Evolutionary conservation across 2,113 vertebrate species (phyloP).

Genomic region (Gobio gobio): DNA sequence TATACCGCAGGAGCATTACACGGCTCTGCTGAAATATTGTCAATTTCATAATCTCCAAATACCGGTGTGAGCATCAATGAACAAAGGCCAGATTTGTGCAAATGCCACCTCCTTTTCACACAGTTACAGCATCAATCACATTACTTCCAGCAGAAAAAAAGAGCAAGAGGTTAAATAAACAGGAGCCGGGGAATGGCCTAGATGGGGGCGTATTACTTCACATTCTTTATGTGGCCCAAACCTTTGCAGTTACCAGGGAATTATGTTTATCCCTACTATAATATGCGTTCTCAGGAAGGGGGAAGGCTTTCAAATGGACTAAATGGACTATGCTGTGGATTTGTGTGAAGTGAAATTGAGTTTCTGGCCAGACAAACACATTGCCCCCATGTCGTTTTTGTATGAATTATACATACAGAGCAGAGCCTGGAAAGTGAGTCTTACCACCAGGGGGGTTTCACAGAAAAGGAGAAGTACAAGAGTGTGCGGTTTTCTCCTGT

Average conservation of each 20-base stretch:
- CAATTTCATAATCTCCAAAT: conserved; percentile 62
- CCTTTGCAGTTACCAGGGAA: conserved; percentile 68
- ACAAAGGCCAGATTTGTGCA: conserved; percentile 80
- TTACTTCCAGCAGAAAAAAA: conserved; percentile 73
- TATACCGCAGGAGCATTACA: conserved; percentile 39
- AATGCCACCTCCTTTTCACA: conserved; percentile 75
- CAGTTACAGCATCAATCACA: conserved; percentile 75
- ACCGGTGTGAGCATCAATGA: conserved; percentile 71
- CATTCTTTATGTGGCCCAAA: conserved; percentile 63
- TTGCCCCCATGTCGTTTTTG: conserved; percentile 56
- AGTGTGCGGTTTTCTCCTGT: conserved; percentile 29
- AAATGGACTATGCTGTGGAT: conserved; percentile 66
- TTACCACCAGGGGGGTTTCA: conserved; percentile 38
- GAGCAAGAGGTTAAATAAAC: conserved; percentile 75
- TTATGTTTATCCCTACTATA: conserved; percentile 75
- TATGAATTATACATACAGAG: conserved; percentile 57
- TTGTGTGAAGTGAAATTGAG: conserved; percentile 65
- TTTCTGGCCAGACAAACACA: conserved; percentile 54
- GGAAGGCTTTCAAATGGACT: conserved; percentile 68
- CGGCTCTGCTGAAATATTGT: conserved; percentile 50
- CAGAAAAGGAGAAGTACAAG: conserved; percentile 34
- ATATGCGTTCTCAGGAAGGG: conserved; percentile 67
- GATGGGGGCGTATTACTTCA: conserved; percentile 66
- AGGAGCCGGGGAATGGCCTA: conserved; percentile 64
- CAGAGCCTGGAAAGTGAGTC: conserved; percentile 28